Evolutionary conservation across 1,140 invertebrate genomes (phyloP).

Genomic region (Drosophila gunungcola): DNA sequence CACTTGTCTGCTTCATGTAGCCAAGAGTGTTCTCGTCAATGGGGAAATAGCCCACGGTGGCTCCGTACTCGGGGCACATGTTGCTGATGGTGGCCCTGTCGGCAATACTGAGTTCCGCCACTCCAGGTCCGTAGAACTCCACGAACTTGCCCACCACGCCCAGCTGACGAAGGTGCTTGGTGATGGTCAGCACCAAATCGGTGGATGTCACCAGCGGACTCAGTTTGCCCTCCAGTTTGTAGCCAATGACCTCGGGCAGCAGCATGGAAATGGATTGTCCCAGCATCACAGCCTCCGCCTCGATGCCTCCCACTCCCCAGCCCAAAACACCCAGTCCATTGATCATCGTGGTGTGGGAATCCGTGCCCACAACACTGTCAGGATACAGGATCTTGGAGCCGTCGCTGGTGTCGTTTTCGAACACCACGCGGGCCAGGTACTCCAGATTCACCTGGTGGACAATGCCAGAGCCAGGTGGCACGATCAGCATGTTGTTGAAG

Average conservation of each 20-base stretch:
- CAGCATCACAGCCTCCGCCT: constrained; percentile 96
- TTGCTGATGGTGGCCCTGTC: constrained; percentile 97
- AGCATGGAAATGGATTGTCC: constrained; percentile 99
- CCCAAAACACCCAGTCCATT: constrained; percentile 94
- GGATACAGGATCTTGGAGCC: constrained; percentile 90
- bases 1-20: constrained; percentile 96
- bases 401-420: constrained; percentile 87
- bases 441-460: constrained; percentile 99
- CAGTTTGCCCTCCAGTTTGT: constrained; percentile 93
- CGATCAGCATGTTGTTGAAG: constrained; percentile 98
- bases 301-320: constrained; percentile 90
- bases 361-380: constrained; percentile 99
- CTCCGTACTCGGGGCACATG: constrained; percentile 99
- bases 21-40: constrained; percentile 94
- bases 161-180: constrained; percentile 96
- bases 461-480: constrained; percentile 99
- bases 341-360: constrained; percentile 99
- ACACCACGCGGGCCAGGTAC: constrained; percentile 98
- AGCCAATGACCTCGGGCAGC: constrained; percentile 97
- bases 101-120: constrained; percentile 95
- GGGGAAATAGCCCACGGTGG: constrained; percentile 98
- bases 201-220: constrained; percentile 96
- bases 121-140: constrained; percentile 98
- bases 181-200: constrained; percentile 98
- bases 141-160: constrained; percentile 99